Percentiles rank a stretch among this genome's conserved stretches.
Conservation (phyloP, 2,113 vertebrate genomes). For the Callipepla californica region DNA sequence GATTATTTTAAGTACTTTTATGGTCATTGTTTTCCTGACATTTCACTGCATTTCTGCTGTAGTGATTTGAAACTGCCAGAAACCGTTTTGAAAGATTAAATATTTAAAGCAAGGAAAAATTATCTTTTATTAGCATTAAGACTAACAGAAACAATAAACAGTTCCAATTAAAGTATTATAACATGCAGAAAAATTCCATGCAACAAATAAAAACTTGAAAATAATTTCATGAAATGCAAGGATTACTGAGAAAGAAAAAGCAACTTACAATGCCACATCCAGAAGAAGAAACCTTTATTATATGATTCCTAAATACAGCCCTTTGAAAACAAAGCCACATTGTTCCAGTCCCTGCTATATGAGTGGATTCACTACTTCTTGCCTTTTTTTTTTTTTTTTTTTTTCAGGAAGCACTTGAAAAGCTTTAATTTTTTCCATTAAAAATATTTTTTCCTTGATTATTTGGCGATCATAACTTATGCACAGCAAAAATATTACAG, state of each 20-base stretch:
- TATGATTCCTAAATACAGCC: neutral
- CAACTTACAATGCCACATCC: neutral
- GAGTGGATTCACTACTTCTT: neutral
- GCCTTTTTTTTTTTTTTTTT: too few species aligned
- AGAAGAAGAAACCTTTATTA: neutral
- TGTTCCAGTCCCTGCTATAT: neutral
- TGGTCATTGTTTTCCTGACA: neutral
- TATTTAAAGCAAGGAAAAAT: neutral
- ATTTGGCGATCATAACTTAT: neutral
- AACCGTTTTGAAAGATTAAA: neutral
- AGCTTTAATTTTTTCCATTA: neutral
- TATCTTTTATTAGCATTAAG: neutral
- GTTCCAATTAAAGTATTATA: neutral
- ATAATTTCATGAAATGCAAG: neutral
- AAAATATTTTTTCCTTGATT: neutral
- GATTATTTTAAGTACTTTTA: neutral
- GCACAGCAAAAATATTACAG: neutral
- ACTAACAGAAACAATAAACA: neutral
- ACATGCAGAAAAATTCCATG: rapidly evolving
- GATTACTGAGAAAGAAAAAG: neutral
- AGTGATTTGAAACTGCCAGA: neutral
- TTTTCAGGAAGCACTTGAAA: neutral
- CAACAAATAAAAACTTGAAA: neutral
- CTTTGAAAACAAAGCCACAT: neutral
- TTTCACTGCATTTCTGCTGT: neutral